These are phyloP conservation scores for Hydrolagus colliei DNA, from an alignment of 2,797 vertebrate genomes.

Conservation along the genomic window DNA sequence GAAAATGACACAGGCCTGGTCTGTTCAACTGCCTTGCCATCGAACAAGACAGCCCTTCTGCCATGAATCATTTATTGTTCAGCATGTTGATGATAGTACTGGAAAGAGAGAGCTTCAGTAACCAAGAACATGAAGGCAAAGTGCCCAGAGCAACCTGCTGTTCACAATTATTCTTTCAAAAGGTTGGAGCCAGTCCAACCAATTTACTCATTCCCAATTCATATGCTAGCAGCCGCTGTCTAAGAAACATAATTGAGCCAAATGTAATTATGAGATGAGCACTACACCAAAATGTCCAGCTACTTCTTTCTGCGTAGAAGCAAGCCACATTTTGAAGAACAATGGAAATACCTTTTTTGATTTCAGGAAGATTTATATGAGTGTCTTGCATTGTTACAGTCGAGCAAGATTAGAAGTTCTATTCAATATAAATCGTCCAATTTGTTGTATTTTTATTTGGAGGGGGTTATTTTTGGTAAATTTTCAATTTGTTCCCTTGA, in stretches of 20 bases:
- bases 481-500: no score
- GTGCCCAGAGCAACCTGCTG: constrained; percentile 35
- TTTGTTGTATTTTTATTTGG: no score
- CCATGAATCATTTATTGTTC: background rate
- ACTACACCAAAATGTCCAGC: constrained; percentile 25
- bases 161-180: constrained; percentile 40
- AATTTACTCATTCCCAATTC: constrained; percentile 35
- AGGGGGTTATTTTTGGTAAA: no score
- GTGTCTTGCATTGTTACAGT: no score
- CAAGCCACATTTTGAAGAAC: background rate
- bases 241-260: constrained; percentile 34
- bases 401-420: no score
- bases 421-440: no score
- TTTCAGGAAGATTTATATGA: background rate
- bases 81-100: background rate
- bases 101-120: background rate
- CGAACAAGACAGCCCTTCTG: background rate
- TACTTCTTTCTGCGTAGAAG: background rate
- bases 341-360: background rate
- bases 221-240: constrained; percentile 31
- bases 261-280: background rate
- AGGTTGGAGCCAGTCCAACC: constrained; percentile 27
- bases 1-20: background rate
- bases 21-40: background rate
- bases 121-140: constrained; percentile 35